These are phyloP conservation scores for Harlomillsia oculata DNA, from an alignment of 1,140 invertebrate genomes.

Conservation along the genomic window DNA sequence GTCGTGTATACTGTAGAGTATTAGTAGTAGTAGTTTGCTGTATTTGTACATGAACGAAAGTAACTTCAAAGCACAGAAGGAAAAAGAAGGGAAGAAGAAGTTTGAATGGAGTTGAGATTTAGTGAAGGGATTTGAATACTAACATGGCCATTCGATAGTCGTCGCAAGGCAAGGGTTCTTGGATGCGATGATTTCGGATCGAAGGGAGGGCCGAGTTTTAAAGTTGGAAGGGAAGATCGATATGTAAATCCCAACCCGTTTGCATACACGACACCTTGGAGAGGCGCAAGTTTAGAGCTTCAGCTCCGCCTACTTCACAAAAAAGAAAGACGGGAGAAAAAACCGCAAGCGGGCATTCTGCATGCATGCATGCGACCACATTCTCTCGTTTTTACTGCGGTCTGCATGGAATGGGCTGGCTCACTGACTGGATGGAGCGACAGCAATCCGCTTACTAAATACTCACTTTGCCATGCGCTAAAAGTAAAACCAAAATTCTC, in stretches of 20 bases:
- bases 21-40: no score
- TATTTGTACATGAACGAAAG: no score
- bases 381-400: no score
- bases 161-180: background rate
- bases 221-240: slow-evolving; percentile 24
- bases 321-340: no score
- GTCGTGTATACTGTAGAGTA: no score
- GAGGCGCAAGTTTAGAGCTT: slow-evolving; percentile 22
- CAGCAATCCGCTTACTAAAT: no score
- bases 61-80: no score
- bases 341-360: slow-evolving; percentile 17
- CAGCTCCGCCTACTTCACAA: slow-evolving; percentile 20
- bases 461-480: no score
- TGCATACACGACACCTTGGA: slow-evolving; percentile 27
- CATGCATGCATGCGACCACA: background rate
- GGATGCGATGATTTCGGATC: no score
- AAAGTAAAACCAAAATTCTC: no score
- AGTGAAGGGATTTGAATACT: background rate
- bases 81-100: background rate
- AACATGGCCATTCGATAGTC: background rate
- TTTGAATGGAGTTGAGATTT: background rate
- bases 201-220: slow-evolving; percentile 17
- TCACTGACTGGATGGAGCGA: no score
- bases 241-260: slow-evolving; percentile 32
- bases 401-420: no score